A percentile compares a stretch with the other conserved stretches of the same genome.
These are phyloP conservation scores for Myanophis thanlyinensis DNA, from an alignment of 2,113 vertebrate genomes.

Conservation along the genomic window DNA sequence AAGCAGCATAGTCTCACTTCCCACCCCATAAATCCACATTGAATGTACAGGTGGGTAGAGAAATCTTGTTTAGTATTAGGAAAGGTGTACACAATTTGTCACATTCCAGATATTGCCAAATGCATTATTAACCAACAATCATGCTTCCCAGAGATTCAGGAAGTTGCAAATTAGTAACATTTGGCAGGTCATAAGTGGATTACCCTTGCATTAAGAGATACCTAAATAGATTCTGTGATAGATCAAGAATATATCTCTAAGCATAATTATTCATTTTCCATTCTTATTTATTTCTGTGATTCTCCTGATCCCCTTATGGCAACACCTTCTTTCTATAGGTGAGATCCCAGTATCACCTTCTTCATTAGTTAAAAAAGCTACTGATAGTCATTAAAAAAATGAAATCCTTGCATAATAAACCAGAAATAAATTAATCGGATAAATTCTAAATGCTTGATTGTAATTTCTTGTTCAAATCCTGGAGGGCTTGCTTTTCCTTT, in stretches of 20 bases:
- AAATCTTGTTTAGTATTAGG: background rate
- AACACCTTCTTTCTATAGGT: background rate
- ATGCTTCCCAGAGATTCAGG: background rate
- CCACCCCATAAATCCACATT: background rate
- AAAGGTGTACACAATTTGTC: background rate
- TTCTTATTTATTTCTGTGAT: background rate
- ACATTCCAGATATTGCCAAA: background rate
- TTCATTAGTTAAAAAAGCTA: background rate
- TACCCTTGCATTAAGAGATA: background rate
- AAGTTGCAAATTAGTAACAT: background rate
- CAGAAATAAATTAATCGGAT: background rate
- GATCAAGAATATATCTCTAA: background rate
- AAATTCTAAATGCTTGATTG: background rate
- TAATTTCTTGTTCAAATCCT: background rate
- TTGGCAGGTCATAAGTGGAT: background rate
- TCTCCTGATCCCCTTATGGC: background rate
- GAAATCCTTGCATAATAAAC: background rate
- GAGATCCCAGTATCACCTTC: no score
- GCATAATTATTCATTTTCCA: background rate
- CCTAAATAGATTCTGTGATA: background rate
- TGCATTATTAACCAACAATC: background rate
- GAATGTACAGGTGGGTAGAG: background rate
- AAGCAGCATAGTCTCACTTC: background rate
- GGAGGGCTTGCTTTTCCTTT: background rate
- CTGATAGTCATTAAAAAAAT: background rate